Conservation (phyloP, 1,140 invertebrate genomes). For the Heliconius himera region DNA sequence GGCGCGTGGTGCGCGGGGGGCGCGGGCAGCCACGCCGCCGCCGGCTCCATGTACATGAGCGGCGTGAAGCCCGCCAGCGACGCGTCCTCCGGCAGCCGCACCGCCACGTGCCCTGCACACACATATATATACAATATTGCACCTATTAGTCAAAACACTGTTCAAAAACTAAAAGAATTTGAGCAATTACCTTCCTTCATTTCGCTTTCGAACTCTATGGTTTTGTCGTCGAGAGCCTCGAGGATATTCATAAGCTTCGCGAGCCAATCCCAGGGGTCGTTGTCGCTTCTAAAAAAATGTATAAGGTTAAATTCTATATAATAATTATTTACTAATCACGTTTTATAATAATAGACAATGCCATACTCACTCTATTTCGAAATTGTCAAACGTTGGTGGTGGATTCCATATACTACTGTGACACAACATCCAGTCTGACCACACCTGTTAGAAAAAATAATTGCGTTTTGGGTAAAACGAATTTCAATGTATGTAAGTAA, state of each 20-base stretch:
- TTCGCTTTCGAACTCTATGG: slow-evolving; percentile 73
- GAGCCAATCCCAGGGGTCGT: slow-evolving; percentile 90
- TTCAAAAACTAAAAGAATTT: background rate
- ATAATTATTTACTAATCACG: background rate
- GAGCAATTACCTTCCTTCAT: slow-evolving; percentile 69
- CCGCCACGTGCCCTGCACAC: slow-evolving; percentile 84
- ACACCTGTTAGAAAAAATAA: slow-evolving; percentile 83
- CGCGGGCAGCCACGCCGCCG: slow-evolving; percentile 83
- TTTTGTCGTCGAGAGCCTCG: slow-evolving; percentile 84
- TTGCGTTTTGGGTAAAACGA: background rate
- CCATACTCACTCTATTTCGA: slow-evolving; percentile 88
- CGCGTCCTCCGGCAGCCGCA: slow-evolving; percentile 92
- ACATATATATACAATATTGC: too few relatives aligned
- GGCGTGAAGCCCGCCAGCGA: slow-evolving; percentile 93
- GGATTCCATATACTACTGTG: slow-evolving; percentile 93
- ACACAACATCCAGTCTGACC: slow-evolving; percentile 96
- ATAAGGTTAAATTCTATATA: background rate
- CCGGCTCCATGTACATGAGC: slow-evolving; percentile 88
- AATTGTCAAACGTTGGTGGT: slow-evolving; percentile 90
- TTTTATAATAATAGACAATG: slow-evolving; percentile 1
- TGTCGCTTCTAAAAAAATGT: slow-evolving; percentile 82
- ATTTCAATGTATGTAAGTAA: too few relatives aligned
- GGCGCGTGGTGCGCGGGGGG: slow-evolving; percentile 85
- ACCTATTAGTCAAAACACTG: too few relatives aligned
- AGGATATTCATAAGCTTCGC: slow-evolving; percentile 89